Percentiles rank a stretch among this genome's conserved stretches.
phyloP scores from a whole-genome alignment of 2,888 invertebrate species.

The Siphonodentalium dalli region DNA sequence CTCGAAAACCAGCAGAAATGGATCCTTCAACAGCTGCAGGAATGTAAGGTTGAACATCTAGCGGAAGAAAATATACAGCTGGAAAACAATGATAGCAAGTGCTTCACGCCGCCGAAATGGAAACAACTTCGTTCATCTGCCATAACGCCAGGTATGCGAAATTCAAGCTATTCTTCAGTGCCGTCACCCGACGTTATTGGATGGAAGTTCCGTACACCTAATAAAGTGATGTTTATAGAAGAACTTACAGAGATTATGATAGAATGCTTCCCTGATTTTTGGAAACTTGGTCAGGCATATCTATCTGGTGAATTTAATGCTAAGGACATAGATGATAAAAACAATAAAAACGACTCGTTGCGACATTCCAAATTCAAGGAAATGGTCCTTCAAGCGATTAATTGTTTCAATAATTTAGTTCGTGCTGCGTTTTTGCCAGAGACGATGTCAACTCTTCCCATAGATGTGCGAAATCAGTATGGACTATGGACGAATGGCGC shows the following conservation, averaged over 20 bases:
- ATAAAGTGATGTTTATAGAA: conserved; percentile 79
- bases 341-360: no score
- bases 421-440: conserved; percentile 77
- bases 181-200: conserved; percentile 31
- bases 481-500: conserved; percentile 68
- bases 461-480: conserved; percentile 64
- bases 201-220: conserved; percentile 68
- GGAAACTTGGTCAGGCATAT: conserved; percentile 94
- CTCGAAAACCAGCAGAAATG: conserved; percentile 84
- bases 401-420: conserved; percentile 77
- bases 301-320: conserved; percentile 74
- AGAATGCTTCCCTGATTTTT: conserved; percentile 86
- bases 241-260: conserved; percentile 79
- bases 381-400: conserved; percentile 81
- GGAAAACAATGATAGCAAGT: conserved; percentile 1
- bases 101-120: neutral
- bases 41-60: conserved; percentile 73
- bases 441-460: conserved; percentile 68
- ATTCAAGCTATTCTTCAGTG: no score
- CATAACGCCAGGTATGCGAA: no score
- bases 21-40: conserved; percentile 66
- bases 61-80: conserved; percentile 19
- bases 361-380: conserved; percentile 68
- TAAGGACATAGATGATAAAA: conserved; percentile 46
- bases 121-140: no score